phyloP scores from a whole-genome alignment of 2,888 invertebrate species.

The Heliothis peltigera region DNA sequence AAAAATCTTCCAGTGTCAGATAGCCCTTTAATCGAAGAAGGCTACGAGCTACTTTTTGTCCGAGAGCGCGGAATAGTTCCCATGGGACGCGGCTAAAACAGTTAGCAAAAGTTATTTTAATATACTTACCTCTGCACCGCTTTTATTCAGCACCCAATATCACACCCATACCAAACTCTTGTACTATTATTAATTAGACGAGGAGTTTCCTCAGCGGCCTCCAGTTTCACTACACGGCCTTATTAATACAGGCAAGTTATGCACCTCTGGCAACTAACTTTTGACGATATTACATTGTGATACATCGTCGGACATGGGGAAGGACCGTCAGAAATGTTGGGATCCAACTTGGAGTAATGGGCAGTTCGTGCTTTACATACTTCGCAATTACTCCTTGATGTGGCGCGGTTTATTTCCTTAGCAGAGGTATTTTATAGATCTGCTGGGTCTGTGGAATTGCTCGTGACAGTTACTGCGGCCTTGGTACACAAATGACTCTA shows the following conservation, averaged over 20 bases:
- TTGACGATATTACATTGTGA: constrained; percentile 56
- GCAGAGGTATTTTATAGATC: neutral
- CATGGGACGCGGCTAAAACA: no score
- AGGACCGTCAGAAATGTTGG: constrained; percentile 18
- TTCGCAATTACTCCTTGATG: neutral
- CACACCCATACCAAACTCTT: constrained; percentile 18
- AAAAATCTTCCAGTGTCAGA: no score
- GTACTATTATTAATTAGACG: constrained; percentile 53
- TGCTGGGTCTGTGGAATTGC: no score
- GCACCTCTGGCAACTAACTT: constrained; percentile 52
- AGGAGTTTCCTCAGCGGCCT: constrained; percentile 30
- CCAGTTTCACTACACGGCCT: constrained; percentile 50
- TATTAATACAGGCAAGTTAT: constrained; percentile 56
- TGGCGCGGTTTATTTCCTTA: neutral
- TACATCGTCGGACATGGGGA: constrained; percentile 47
- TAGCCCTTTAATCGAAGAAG: no score
- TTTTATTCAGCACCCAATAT: neutral
- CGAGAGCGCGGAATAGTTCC: no score
- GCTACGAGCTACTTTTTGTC: no score
- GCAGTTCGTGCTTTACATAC: constrained; percentile 24
- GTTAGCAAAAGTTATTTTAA: no score
- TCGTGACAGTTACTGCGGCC: no score
- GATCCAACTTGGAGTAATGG: constrained; percentile 13
- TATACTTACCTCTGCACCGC: neutral
- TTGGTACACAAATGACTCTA: no score